Evolutionary conservation across 92 coral and sea anemone genomes (phyloP), one percentile per base, ranked within the genome.

Genomic region (Epizoanthus ramosus): DNA sequence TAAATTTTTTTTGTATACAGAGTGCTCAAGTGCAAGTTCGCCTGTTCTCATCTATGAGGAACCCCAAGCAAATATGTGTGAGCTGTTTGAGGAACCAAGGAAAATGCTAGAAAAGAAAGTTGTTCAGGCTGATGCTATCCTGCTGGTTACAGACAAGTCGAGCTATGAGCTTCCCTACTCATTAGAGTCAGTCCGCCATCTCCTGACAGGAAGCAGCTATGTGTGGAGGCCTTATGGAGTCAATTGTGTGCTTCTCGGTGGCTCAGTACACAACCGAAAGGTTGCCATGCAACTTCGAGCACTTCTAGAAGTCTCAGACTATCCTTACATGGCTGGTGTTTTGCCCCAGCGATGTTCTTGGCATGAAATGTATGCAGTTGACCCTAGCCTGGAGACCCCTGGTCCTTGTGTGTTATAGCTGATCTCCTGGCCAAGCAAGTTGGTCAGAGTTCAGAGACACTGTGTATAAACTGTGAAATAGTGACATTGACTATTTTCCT

Each of bases 221-320:
- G 95, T 93, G 6, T 97, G 99, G 99, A 85, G 95, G 60, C 96
- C 99, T 0, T 94, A 93, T 57, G 99, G 99, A 21, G 92, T 97
- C 6, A 95, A 97, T 60, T 97, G 99, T 31, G 90, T 94, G n/a
- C 90, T 97, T 63, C 91, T 97, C 6, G 99, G 99, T 5, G 99
- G 99, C 45, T 94, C 99, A 7, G 95, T 97, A 0, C 99, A 97
- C 89, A 97, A 94, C 73, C 94, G 99, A 9, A 93, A 83, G 64
- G 98, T 95, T 7, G 99, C 99, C 6, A 97, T 97, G 97, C 92
- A 91, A 57, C 86, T 97, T 68, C 90, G 95, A 54, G 91, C 94
- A 19, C 92, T 97, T 60, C 79, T 97, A 21, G 99, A 97, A 71
- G 99, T 94, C 12, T 90, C 95, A 3, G 98, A 97, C 71, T 92